Percentiles rank a stretch among this genome's conserved stretches.
phyloP scores from a whole-genome alignment of 2,888 invertebrate genomes.

The Bhutanitis thaidina region DNA sequence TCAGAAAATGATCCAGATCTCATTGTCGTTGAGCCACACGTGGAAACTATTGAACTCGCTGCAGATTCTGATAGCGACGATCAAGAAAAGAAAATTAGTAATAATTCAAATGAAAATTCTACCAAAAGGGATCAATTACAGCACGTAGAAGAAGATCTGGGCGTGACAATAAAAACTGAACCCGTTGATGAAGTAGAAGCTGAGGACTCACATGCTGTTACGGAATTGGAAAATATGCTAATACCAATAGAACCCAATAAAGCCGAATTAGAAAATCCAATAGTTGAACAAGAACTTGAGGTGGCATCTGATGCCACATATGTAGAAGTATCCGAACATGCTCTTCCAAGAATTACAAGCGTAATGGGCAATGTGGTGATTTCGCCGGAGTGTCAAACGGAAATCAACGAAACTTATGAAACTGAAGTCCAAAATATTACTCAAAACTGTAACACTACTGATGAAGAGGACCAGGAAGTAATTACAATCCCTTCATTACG shows the following conservation, averaged over 20 bases:
- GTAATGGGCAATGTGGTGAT: conserved; percentile 17
- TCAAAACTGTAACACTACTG: background rate
- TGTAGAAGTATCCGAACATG: background rate
- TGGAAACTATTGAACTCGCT: conserved; percentile 50
- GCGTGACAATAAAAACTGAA: conserved; percentile 20
- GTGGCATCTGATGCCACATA: background rate
- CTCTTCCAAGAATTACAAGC: conserved; percentile 19
- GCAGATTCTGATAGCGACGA: conserved; percentile 35
- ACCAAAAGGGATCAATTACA: background rate
- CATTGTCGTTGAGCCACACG: conserved; percentile 42
- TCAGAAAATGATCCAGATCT: conserved; percentile 42
- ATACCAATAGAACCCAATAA: conserved; percentile 16
- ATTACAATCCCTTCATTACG: background rate
- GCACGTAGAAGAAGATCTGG: background rate
- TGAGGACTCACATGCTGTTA: conserved; percentile 8
- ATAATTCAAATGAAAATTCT: background rate
- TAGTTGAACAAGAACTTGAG: background rate
- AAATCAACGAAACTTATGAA: background rate
- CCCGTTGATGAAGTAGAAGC: conserved; percentile 10
- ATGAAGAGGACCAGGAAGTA: background rate
- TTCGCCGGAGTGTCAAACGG: background rate
- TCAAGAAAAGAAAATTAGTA: background rate
- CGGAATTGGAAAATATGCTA: conserved; percentile 18
- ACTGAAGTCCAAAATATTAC: background rate
- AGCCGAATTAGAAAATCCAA: background rate